phyloP scores from a whole-genome alignment of 1,140 invertebrate genomes.

The Zaprionus lachaisei region DNA sequence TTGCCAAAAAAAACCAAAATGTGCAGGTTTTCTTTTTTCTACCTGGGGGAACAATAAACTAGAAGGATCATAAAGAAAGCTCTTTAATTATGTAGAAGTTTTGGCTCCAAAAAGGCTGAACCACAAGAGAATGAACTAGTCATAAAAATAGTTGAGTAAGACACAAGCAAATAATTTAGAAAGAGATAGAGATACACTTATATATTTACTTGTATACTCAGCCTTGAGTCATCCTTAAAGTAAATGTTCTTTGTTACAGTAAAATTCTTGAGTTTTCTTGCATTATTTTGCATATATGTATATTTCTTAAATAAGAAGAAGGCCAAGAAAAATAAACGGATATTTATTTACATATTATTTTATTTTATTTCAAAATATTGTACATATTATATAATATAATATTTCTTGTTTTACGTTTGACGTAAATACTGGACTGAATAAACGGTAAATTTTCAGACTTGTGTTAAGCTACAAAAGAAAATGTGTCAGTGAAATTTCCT shows the following conservation, averaged over 20 bases:
- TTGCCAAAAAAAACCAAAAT: slow-evolving; percentile 59
- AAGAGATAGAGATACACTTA: not conserved
- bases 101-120: not conserved
- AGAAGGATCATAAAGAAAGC: slow-evolving; percentile 5
- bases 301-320: not conserved
- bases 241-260: not conserved
- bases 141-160: slow-evolving; percentile 1
- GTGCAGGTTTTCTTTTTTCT: slow-evolving; percentile 9
- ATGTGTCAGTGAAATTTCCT: slow-evolving; percentile 14
- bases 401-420: slow-evolving; percentile 30
- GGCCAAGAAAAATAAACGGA: slow-evolving; percentile 4
- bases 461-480: not conserved
- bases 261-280: not conserved
- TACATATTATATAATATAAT: slow-evolving; percentile 15
- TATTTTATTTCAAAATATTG: slow-evolving; percentile 1
- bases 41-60: slow-evolving; percentile 4
- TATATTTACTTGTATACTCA: not conserved
- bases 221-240: not conserved
- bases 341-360: slow-evolving; percentile 13
- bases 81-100: slow-evolving; percentile 26
- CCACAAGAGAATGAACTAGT: not conserved
- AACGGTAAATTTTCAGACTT: slow-evolving; percentile 13
- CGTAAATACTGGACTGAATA: slow-evolving; percentile 16
- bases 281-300: not conserved
- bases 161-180: not conserved